These are phyloP conservation scores for Siniperca chuatsi DNA, from an alignment of 2,113 vertebrate species.

Conservation along the genomic window DNA sequence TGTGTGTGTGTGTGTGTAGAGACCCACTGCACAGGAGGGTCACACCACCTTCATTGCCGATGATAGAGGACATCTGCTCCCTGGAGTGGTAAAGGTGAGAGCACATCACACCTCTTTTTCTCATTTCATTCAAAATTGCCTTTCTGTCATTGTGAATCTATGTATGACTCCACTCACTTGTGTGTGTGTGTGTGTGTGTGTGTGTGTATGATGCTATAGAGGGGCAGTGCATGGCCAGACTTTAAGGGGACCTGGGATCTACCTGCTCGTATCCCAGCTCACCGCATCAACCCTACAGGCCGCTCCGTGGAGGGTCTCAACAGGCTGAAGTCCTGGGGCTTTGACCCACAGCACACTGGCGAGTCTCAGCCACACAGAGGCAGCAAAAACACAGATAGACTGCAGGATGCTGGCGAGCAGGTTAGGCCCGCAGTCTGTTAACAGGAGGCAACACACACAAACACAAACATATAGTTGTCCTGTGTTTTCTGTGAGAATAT, in stretches of 20 bases:
- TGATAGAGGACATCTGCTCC: constrained; percentile 81
- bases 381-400: constrained; percentile 26
- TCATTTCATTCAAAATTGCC: neutral
- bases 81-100: constrained; percentile 75
- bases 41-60: constrained; percentile 76
- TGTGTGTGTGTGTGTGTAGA: constrained; percentile 55
- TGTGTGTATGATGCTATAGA: constrained; percentile 44
- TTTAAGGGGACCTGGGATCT: constrained; percentile 85
- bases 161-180: neutral
- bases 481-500: too few species aligned
- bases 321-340: constrained; percentile 67
- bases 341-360: constrained; percentile 26
- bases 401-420: constrained; percentile 9
- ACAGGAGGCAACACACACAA: neutral
- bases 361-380: constrained; percentile 25
- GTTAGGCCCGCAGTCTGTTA: constrained; percentile 24
- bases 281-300: constrained; percentile 66
- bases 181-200: constrained; percentile 5
- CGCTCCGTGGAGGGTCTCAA: constrained; percentile 73
- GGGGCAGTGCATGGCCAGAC: constrained; percentile 73
- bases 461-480: too few species aligned
- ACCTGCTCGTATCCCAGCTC: constrained; percentile 66
- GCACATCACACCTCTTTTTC: neutral
- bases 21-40: constrained; percentile 66
- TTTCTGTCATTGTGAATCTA: neutral